These are phyloP conservation scores for Lasioglossum morio DNA, from an alignment of 2,888 invertebrate genomes.

Conservation along the genomic window DNA sequence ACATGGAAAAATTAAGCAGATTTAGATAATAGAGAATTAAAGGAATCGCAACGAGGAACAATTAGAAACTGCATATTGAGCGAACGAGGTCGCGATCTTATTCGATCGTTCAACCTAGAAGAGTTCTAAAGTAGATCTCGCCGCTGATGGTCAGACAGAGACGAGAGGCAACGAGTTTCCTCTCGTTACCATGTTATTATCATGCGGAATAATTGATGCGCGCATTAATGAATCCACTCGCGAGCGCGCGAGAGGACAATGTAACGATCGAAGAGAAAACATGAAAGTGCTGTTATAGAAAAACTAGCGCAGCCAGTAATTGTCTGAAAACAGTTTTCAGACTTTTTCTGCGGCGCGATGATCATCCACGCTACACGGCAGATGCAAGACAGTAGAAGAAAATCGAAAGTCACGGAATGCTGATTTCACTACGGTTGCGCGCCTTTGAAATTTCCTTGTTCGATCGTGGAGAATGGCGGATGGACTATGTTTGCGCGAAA, in stretches of 20 bases:
- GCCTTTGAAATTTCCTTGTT: conserved; percentile 1
- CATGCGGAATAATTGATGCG: neutral
- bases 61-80: neutral
- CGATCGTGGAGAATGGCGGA: neutral
- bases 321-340: neutral
- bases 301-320: neutral
- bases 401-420: neutral
- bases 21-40: neutral
- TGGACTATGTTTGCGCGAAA: neutral
- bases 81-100: neutral
- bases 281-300: neutral
- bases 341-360: neutral
- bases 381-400: neutral
- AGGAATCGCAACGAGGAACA: neutral
- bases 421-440: conserved; percentile 2
- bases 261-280: conserved; percentile 14
- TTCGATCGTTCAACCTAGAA: neutral
- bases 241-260: neutral
- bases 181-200: neutral
- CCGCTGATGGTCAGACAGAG: neutral
- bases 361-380: neutral
- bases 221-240: neutral
- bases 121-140: neutral
- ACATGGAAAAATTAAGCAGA: neutral
- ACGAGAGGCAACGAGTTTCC: neutral